Evolutionary conservation across 2,797 vertebrate genomes (phyloP).

Genomic region (Myotis myotis): DNA sequence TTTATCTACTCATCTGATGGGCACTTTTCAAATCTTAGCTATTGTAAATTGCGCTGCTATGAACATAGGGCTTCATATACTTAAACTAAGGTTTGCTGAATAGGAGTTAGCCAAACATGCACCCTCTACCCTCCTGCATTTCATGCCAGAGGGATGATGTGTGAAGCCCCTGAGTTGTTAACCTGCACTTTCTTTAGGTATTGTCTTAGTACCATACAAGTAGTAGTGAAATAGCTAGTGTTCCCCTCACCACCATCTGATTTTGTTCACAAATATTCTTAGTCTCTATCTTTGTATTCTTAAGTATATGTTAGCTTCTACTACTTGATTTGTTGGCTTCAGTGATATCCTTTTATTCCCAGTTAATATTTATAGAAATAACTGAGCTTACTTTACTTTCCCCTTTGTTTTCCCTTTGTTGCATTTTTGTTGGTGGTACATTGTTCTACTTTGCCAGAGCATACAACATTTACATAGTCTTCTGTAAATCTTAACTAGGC

Average conservation of each 20-base stretch:
- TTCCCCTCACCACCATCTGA: not conserved
- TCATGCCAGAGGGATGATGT: not conserved
- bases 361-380: not conserved
- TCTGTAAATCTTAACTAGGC: not conserved
- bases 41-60: too few species aligned
- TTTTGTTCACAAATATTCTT: not conserved
- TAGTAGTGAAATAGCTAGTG: not conserved
- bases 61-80: too few species aligned
- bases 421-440: not conserved
- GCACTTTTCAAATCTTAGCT: too few species aligned
- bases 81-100: not conserved
- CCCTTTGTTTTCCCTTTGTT: not conserved
- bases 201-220: not conserved
- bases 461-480: not conserved
- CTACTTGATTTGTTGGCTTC: not conserved
- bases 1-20: too few species aligned
- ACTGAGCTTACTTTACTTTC: not conserved
- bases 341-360: not conserved
- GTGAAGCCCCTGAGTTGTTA: not conserved
- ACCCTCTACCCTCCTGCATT: not conserved
- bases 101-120: not conserved
- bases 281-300: not conserved
- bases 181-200: not conserved
- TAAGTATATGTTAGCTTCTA: not conserved
- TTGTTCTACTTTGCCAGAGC: not conserved